Evolutionary conservation across 2,797 vertebrate genomes (phyloP).

Genomic region (Atherinosoma microstoma): DNA sequence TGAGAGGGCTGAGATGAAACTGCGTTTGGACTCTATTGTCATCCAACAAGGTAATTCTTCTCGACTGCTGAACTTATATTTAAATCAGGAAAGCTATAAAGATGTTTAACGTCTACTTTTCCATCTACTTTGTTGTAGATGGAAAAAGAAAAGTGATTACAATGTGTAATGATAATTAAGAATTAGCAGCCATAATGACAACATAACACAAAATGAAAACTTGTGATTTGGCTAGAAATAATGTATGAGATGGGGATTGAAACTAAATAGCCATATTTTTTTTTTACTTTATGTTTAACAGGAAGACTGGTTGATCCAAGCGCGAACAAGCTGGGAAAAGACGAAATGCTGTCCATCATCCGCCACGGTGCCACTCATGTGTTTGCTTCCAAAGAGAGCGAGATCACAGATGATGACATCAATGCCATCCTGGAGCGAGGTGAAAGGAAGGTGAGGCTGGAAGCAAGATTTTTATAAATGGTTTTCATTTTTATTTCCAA

Average conservation of each 20-base stretch:
- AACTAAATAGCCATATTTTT: neutral
- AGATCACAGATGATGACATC: slow-evolving; percentile 98
- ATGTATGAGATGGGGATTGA: neutral
- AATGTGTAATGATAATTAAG: neutral
- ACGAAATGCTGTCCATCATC: slow-evolving; percentile 99
- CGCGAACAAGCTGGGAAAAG: slow-evolving; percentile 96
- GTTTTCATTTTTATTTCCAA: neutral
- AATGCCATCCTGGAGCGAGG: slow-evolving; percentile 95
- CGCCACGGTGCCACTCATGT: slow-evolving; percentile 97
- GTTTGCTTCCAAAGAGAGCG: slow-evolving; percentile 98
- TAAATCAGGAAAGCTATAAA: neutral
- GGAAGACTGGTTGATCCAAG: slow-evolving; percentile 97
- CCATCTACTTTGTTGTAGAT: too few species aligned
- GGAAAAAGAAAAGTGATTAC: neutral
- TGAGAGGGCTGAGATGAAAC: slow-evolving; percentile 98
- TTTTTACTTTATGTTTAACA: slow-evolving; percentile 56
- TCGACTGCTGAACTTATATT: neutral
- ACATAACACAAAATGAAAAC: neutral
- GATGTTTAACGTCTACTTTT: too few species aligned
- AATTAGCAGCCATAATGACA: neutral
- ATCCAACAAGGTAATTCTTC: slow-evolving; percentile 92
- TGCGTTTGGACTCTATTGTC: slow-evolving; percentile 96
- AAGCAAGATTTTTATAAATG: neutral
- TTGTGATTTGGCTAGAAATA: neutral
- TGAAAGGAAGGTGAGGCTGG: slow-evolving; percentile 90